phyloP scores from a whole-genome alignment of 2,113 vertebrate genomes.

The Ondatra zibethicus region DNA sequence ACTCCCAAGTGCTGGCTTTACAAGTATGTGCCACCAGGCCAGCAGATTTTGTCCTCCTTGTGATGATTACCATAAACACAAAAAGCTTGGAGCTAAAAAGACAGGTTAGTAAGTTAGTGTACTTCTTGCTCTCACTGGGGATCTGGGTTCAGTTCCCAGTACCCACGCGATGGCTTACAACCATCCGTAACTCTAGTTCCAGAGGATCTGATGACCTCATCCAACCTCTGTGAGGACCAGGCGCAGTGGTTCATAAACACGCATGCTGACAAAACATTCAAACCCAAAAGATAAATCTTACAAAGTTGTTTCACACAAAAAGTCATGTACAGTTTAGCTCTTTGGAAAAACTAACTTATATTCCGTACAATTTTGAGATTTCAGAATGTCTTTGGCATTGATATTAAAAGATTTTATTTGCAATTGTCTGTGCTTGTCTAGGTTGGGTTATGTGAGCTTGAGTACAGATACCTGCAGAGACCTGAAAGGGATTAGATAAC shows the following conservation, averaged over 20 bases:
- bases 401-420: neutral
- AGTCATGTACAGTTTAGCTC: neutral
- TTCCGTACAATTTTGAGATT: neutral
- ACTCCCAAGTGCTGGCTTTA: neutral
- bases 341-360: neutral
- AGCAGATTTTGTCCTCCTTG: conserved; percentile 19
- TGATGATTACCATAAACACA: neutral
- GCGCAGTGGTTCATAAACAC: neutral
- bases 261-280: neutral
- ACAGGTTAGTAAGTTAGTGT: neutral
- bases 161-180: neutral
- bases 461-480: neutral
- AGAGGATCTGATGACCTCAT: neutral
- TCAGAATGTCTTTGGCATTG: neutral
- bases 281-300: neutral
- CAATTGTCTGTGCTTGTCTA: too few species aligned
- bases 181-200: neutral
- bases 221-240: neutral
- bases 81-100: neutral
- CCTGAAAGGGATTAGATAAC: neutral
- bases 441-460: neutral
- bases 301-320: neutral
- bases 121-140: neutral
- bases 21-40: neutral
- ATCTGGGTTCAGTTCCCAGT: neutral